Percentiles rank a stretch among this genome's conserved stretches.
phyloP scores from a whole-genome alignment of 37 sponge, comb jelly and placozoan genomes.

The Beroe forskalii region DNA sequence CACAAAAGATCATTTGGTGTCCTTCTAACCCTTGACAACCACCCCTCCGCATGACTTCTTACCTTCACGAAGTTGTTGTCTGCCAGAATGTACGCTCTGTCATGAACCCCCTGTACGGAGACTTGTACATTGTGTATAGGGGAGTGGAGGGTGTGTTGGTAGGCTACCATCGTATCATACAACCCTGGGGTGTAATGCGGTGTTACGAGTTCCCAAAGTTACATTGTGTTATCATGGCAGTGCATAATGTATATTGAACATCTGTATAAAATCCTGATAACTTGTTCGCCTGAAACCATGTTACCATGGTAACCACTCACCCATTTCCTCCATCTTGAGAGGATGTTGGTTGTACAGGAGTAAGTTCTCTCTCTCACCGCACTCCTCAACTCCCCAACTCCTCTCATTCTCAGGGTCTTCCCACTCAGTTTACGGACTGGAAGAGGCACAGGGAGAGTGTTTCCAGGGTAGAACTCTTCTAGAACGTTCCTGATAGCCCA shows the following conservation, averaged over 20 bases:
- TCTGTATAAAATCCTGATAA: too few relatives aligned
- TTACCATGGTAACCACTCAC: not conserved
- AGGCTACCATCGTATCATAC: not conserved
- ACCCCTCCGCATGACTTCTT: too few relatives aligned
- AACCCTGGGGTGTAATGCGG: too few relatives aligned
- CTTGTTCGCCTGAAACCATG: too few relatives aligned
- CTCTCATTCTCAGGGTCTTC: not conserved
- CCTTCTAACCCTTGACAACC: too few relatives aligned
- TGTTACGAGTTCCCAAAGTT: too few relatives aligned
- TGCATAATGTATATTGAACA: too few relatives aligned
- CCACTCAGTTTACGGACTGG: not conserved
- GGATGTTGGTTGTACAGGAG: slow-evolving; percentile 4
- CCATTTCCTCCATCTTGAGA: slow-evolving; percentile 45
- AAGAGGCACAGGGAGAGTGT: not conserved
- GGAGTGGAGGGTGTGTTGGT: not conserved
- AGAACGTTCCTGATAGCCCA: slow-evolving; percentile 46
- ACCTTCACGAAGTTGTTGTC: slow-evolving; percentile 1
- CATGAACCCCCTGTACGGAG: not conserved
- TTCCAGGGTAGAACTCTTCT: not conserved
- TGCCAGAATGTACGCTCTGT: slow-evolving; percentile 20
- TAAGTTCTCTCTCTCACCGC: not conserved
- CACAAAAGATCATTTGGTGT: too few relatives aligned
- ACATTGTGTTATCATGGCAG: not conserved
- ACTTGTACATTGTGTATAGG: not conserved
- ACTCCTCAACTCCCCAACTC: not conserved